These are phyloP conservation scores for Schizothorax lantsangensis DNA, from an alignment of 2,797 vertebrate genomes.

Conservation along the genomic window DNA sequence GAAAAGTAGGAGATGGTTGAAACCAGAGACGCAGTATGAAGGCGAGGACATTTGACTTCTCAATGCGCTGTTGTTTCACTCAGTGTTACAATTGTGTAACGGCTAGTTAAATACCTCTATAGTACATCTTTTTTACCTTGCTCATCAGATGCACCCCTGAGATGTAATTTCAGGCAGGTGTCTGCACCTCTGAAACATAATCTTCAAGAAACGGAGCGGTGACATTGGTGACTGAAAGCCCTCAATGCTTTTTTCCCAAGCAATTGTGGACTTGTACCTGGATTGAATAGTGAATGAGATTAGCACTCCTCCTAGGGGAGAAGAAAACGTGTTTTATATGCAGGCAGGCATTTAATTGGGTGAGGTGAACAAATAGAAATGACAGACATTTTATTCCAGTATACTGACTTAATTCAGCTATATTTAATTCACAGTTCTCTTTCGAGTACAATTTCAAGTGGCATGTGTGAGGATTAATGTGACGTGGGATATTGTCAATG, in stretches of 20 bases:
- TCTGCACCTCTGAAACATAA: constrained; percentile 48
- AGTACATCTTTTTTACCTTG: constrained; percentile 32
- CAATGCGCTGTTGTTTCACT: constrained; percentile 24
- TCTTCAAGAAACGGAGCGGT: constrained; percentile 37
- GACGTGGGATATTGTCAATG: neutral
- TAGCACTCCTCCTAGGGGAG: constrained; percentile 23
- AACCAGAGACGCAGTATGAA: constrained; percentile 21
- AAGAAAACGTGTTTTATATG: neutral
- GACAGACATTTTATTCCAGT: neutral
- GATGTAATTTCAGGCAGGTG: constrained; percentile 60
- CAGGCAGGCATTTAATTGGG: neutral
- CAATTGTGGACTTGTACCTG: constrained; percentile 7
- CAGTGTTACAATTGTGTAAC: constrained; percentile 23
- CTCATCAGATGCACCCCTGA: constrained; percentile 49
- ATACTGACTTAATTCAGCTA: neutral
- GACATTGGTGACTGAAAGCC: constrained; percentile 24
- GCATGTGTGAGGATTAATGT: neutral
- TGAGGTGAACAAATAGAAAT: neutral
- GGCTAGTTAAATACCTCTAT: constrained; percentile 42
- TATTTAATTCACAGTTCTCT: neutral
- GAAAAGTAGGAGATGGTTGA: constrained; percentile 49
- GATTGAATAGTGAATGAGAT: constrained; percentile 3
- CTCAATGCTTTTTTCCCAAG: neutral
- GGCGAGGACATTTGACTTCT: constrained; percentile 26
- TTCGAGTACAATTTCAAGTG: neutral